phyloP scores from a whole-genome alignment of 2,888 invertebrate species.

The Dasysyrphus tricinctus region DNA sequence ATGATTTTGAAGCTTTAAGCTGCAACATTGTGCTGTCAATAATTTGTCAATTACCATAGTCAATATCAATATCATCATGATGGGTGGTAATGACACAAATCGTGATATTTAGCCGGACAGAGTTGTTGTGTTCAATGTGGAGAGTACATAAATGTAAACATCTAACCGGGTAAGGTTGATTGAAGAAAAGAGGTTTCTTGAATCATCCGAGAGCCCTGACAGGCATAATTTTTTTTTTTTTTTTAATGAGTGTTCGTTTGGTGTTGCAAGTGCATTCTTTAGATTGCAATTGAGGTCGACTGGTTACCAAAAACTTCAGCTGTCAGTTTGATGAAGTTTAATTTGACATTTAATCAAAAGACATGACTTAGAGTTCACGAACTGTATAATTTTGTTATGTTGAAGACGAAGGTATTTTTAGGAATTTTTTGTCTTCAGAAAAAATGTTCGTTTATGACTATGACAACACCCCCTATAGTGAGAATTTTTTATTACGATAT shows the following conservation, averaged over 20 bases:
- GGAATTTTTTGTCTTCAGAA: no score
- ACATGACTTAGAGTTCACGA: conserved; percentile 11
- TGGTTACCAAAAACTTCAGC: conserved; percentile 36
- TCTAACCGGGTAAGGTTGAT: conserved; percentile 23
- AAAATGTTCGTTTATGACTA: no score
- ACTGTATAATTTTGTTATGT: conserved; percentile 15
- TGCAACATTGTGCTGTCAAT: conserved; percentile 35
- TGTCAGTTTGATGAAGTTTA: conserved; percentile 33
- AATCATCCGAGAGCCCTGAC: conserved; percentile 24
- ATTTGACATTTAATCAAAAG: conserved; percentile 65
- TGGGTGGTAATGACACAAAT: conserved; percentile 73
- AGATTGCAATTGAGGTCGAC: conserved; percentile 50
- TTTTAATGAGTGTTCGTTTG: conserved; percentile 25
- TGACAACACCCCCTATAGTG: no score
- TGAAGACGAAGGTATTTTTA: neutral
- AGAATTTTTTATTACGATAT: no score
- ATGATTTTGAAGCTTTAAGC: neutral
- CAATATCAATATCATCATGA: conserved; percentile 68
- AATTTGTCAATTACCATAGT: conserved; percentile 72
- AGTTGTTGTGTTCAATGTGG: conserved; percentile 8
- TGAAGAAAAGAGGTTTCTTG: conserved; percentile 26
- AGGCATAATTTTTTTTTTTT: conserved; percentile 28
- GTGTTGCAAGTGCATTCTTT: conserved; percentile 27
- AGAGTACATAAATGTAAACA: conserved; percentile 1
- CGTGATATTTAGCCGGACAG: conserved; percentile 65